Evolutionary conservation across 2,113 vertebrate species (phyloP).

Genomic region (Phaethon lepturus): DNA sequence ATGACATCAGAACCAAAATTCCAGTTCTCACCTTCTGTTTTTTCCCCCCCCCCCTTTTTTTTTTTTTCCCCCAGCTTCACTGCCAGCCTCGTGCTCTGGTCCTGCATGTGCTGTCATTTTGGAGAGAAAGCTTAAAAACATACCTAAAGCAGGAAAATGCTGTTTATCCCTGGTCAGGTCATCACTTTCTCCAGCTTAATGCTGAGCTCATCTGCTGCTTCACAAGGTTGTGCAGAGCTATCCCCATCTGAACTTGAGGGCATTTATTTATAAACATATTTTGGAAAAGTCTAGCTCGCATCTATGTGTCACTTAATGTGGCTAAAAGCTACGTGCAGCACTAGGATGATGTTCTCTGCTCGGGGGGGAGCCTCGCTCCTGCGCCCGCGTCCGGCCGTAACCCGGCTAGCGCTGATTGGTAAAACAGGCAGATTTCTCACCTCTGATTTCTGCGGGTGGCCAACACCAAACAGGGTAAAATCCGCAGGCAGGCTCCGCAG

Average conservation of each 20-base stretch:
- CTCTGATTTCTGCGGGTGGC: not conserved
- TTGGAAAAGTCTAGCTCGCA: fast-evolving
- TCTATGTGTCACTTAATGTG: fast-evolving
- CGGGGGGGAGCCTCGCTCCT: fast-evolving
- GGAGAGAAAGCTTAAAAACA: not conserved
- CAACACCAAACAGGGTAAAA: not conserved
- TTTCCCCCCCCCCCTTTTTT: too few relatives aligned
- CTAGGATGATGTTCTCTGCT: not conserved
- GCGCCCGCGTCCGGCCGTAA: fast-evolving
- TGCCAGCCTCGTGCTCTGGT: not conserved
- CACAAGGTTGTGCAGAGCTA: not conserved
- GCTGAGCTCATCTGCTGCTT: not conserved
- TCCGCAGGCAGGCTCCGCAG: not conserved
- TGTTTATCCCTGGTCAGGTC: not conserved
- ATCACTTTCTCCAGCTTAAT: not conserved
- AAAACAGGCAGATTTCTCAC: not conserved
- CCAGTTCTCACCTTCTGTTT: too few relatives aligned
- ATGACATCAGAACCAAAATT: not conserved
- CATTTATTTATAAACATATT: not conserved
- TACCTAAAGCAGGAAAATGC: not conserved
- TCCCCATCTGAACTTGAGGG: not conserved
- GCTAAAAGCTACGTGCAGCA: not conserved
- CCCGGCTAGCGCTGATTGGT: not conserved
- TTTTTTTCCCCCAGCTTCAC: fast-evolving
- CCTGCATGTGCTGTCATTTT: not conserved